Conservation (phyloP, 2,888 invertebrate genomes). For the Sarcophaga subvicina region DNA sequence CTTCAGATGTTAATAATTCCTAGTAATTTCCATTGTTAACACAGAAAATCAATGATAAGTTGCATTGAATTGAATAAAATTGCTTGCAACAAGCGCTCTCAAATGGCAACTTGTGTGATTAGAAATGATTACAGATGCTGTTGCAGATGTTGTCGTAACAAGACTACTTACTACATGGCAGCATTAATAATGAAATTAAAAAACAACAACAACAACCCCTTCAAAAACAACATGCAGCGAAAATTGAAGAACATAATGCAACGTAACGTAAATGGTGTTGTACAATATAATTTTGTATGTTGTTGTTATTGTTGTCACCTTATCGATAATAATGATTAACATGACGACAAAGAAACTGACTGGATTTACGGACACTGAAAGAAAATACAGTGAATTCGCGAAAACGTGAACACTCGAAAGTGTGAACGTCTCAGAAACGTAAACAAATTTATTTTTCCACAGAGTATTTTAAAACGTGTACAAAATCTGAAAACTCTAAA, state of each 20-base stretch:
- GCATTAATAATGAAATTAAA: slow-evolving; percentile 45
- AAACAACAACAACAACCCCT: slow-evolving; percentile 10
- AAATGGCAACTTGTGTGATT: neutral
- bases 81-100: neutral
- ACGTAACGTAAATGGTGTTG: neutral
- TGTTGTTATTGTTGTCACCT: neutral
- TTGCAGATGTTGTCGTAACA: neutral
- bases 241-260: slow-evolving; percentile 38
- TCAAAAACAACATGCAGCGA: slow-evolving; percentile 36
- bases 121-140: neutral
- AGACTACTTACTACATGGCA: neutral
- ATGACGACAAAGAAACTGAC: slow-evolving; percentile 20
- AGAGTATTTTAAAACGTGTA: no score
- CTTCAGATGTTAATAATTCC: no score
- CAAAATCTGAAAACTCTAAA: no score
- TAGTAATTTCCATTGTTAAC: no score
- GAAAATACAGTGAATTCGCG: neutral
- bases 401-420: no score
- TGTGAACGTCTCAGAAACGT: no score
- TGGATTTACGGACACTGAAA: neutral
- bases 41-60: no score
- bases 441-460: no score
- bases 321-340: slow-evolving; percentile 45
- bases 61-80: neutral
- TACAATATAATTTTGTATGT: slow-evolving; percentile 1